Evolutionary conservation across 2,888 invertebrate species (phyloP), one percentile per base, ranked within the genome.

Genomic region (Nyleta sp.): DNA sequence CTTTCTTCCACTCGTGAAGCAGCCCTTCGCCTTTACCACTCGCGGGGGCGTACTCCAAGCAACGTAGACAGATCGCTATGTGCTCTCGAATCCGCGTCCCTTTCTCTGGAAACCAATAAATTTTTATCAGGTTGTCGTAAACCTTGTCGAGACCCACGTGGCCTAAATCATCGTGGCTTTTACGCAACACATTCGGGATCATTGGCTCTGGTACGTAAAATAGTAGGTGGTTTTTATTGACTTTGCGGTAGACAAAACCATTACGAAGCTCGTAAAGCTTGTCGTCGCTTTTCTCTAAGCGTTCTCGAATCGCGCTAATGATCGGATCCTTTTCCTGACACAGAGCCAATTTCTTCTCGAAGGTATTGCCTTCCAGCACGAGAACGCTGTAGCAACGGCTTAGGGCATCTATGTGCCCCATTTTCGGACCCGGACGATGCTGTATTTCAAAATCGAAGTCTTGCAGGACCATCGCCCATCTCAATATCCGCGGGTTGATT

Each of bases 401-500:
- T 0, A 82, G 28, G 2, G 76, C 81, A 15, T 81, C 79, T 0
- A 81, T 81, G 18, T 84, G 81, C 1, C 24, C 2, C 82, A 82
- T 84, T 6, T 68, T 59, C 7, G 13, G 17, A 13, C 81, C 72
- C 0, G 74, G 28, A 17, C 82, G 52, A 67, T 82, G 81, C 3
- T 73, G 50, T 3, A 80, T 55, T 0, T 68, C 50, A 18, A 75
- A 83, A 53, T 82, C 78, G n/a, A 76, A 83, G 13, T 74, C 38
- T 17, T 83, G 65, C 7, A 83, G 40, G 13, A 70, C 62, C 33
- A 84, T 52, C 6, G 80, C 71, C 88, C 87, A 87, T 15, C 86
- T 31, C 6, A 65, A 46, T 17, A 87, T 87, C 62, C 84, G 55
- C 0, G 85, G 83, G 52, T 84, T 84, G 13, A 88, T 62, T 4